Conservation (phyloP, 1,140 invertebrate genomes). For the Drosophila sproati region DNA sequence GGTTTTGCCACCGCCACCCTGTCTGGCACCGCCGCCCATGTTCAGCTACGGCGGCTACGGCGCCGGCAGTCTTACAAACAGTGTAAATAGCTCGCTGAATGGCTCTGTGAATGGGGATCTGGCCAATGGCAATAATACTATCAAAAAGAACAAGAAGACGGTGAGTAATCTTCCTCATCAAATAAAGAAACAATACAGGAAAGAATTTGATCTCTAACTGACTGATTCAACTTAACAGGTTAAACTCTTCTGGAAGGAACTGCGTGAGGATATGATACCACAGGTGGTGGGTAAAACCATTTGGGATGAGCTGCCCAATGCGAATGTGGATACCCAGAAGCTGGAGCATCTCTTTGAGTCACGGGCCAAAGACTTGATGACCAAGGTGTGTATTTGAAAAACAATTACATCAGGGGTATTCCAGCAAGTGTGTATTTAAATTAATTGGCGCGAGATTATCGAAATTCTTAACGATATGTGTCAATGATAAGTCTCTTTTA, state of each 20-base stretch:
- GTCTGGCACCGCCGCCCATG: constrained; percentile 84
- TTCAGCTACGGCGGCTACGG: constrained; percentile 75
- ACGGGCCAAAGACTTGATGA: constrained; percentile 96
- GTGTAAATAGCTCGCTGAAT: constrained; percentile 81
- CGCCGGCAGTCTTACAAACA: constrained; percentile 70
- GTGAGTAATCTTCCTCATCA: constrained; percentile 66
- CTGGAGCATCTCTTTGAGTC: constrained; percentile 99
- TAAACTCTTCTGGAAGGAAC: constrained; percentile 99
- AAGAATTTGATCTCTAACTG: background rate
- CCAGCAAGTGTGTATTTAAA: background rate
- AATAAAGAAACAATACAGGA: background rate
- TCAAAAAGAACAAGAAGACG: constrained; percentile 98
- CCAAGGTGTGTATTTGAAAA: constrained; percentile 89
- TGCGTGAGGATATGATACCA: constrained; percentile 92
- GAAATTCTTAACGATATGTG: constrained; percentile 49
- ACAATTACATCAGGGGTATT: background rate
- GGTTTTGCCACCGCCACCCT: constrained; percentile 84
- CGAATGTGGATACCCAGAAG: constrained; percentile 95
- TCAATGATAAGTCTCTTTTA: constrained; percentile 57
- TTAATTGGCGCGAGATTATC: constrained; percentile 51
- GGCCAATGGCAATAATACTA: constrained; percentile 83
- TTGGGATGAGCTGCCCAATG: constrained; percentile 96
- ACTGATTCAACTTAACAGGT: constrained; percentile 83
- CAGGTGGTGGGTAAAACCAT: constrained; percentile 91
- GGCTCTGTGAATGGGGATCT: constrained; percentile 82